Percentiles rank a stretch among this genome's conserved stretches.
Evolutionary conservation across 2,888 invertebrate genomes (phyloP).

Genomic region (Cinara cedri): DNA sequence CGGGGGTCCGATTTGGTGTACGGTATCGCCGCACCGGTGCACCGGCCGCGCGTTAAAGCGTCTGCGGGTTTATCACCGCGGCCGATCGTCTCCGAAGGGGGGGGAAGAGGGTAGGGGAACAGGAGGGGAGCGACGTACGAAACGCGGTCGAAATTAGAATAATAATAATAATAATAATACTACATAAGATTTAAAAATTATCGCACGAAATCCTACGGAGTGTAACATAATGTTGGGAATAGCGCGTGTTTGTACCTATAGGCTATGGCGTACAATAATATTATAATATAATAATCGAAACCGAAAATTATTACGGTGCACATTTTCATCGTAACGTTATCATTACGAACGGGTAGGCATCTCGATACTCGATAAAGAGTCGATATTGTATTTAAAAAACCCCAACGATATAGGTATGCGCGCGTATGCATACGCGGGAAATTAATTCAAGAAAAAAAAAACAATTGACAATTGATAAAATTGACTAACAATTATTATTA

Average conservation of each 20-base stretch:
- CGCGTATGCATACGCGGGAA: constrained; percentile 10
- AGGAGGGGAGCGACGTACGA: not conserved
- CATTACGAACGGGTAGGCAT: no score
- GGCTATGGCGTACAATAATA: not conserved
- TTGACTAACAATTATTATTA: no score
- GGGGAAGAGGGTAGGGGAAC: no score
- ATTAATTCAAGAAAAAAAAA: constrained; percentile 31
- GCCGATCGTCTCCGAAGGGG: constrained; percentile 11
- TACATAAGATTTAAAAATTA: constrained; percentile 24
- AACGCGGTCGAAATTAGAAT: constrained; percentile 45
- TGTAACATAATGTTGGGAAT: no score
- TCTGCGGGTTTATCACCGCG: constrained; percentile 26
- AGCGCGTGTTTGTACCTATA: not conserved
- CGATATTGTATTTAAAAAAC: constrained; percentile 13
- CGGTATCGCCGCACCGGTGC: not conserved
- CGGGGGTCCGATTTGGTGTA: constrained; percentile 49
- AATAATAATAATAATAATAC: no score
- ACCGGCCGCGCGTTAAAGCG: no score
- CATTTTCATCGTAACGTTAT: no score
- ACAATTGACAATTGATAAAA: constrained; percentile 46
- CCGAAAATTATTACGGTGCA: constrained; percentile 47
- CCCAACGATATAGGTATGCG: no score
- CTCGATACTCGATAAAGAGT: not conserved
- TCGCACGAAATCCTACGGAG: not conserved
- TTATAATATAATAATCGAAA: no score